Conservation (phyloP, 2,888 invertebrate species). For the Rhorus exstirpatorius region DNA sequence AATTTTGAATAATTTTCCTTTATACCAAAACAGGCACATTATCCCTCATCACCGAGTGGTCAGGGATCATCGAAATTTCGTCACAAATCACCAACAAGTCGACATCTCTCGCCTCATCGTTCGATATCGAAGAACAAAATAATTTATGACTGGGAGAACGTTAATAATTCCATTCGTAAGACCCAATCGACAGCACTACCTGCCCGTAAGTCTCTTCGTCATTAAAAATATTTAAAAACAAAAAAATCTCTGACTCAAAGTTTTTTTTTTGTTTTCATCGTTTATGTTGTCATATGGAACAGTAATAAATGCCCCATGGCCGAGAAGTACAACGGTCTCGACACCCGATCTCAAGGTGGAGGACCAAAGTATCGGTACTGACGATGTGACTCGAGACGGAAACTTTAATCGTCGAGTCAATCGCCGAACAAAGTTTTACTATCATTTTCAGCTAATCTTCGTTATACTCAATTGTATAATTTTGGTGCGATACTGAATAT, state of each 20-base stretch:
- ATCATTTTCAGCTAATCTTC: slow-evolving; percentile 67
- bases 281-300: not conserved
- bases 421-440: slow-evolving; percentile 55
- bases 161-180: slow-evolving; percentile 66
- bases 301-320: slow-evolving; percentile 67
- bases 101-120: slow-evolving; percentile 68
- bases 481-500: slow-evolving; percentile 59
- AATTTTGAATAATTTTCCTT: too few relatives aligned
- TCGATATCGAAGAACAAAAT: slow-evolving; percentile 62
- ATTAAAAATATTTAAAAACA: not conserved
- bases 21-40: slow-evolving; percentile 45
- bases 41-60: slow-evolving; percentile 53
- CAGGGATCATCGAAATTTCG: slow-evolving; percentile 64
- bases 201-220: slow-evolving; percentile 47
- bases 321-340: slow-evolving; percentile 67
- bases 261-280: slow-evolving; percentile 7
- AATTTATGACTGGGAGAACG: slow-evolving; percentile 47
- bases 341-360: slow-evolving; percentile 72
- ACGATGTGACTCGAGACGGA: slow-evolving; percentile 20
- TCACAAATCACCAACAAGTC: slow-evolving; percentile 70
- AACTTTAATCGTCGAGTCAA: slow-evolving; percentile 20
- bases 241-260: not conserved
- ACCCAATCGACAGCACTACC: slow-evolving; percentile 71
- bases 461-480: slow-evolving; percentile 70
- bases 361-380: slow-evolving; percentile 45